Base-by-base conservation (phyloP, 2,888 invertebrate genomes). In the Agrenia bidenticulata region DNA sequence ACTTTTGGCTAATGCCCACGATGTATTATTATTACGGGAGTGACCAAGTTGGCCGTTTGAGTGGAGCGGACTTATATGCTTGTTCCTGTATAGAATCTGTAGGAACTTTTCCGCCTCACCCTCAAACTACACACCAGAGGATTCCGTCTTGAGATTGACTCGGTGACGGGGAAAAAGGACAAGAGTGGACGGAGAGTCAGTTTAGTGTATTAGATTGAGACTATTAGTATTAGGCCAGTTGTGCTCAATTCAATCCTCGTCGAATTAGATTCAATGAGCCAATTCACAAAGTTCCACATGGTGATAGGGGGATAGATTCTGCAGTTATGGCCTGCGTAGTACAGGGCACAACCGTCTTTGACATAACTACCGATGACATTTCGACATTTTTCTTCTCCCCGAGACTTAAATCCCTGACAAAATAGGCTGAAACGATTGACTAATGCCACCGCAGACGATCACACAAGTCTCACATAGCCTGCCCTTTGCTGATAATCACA, bases 231-330 rank as follows among this genome's bases (percentile, higher is more conserved):
- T 17, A 27, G 27, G 23, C 17, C 26, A 26, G 17, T 27, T 26
- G 32, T 54, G 26, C 32, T 54, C 54, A 54, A 54, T 54, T 32
- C 54, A 54, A 54, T 45, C 45, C n/a, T 45, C 45, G 15, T 45
- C 45, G 45, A 45, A 45, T 45, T 45, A 45, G 45, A 45, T 45
- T 45, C 45, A 45, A 45, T 45, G 45, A 45, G 45, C 45, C 45
- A 45, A 45, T 45, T 45, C 45, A 17, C 19, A 5, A 45, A 45
- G 7, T 19, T 45, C 19, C 45, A 17, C 45, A 17, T 17, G 19
- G n/a, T n/a, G n/a, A n/a, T n/a, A n/a, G n/a, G n/a, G n/a, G n/a
- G n/a, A n/a, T n/a, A n/a, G n/a, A n/a, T n/a, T n/a, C n/a, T n/a
- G n/a, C n/a, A n/a, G n/a, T 11, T 32, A 32, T 32, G 32, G 32